Conservation (phyloP, 2,797 vertebrate genomes). For the Artibeus lituratus region DNA sequence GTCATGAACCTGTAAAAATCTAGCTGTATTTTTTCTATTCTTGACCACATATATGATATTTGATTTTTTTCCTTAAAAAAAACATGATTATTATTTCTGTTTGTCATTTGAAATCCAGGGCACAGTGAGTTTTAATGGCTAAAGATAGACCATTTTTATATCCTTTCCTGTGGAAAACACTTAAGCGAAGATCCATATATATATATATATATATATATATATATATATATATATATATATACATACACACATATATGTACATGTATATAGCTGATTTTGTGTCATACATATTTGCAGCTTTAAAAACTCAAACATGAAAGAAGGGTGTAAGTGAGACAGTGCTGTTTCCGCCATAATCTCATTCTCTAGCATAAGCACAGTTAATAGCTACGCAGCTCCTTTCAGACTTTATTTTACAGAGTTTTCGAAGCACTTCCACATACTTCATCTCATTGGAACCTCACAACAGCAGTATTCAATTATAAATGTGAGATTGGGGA, state of each 20-base stretch:
- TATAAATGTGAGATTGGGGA: constrained; percentile 74
- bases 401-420: constrained; percentile 58
- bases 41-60: neutral
- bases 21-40: neutral
- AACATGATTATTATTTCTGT: neutral
- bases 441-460: constrained; percentile 72
- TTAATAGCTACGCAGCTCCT: neutral
- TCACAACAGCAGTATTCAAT: constrained; percentile 74
- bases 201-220: neutral
- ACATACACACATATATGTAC: neutral
- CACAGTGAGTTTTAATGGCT: neutral
- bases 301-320: constrained; percentile 7
- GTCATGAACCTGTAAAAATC: neutral
- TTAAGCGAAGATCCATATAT: neutral
- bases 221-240: neutral
- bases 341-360: neutral
- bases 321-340: neutral
- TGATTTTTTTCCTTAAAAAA: neutral
- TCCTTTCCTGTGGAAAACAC: neutral
- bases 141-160: neutral
- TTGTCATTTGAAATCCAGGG: constrained; percentile 10
- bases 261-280: neutral
- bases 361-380: constrained; percentile 8
- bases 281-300: neutral
- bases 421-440: constrained; percentile 73